Evolutionary conservation across 2,113 vertebrate genomes (phyloP).

Genomic region (Apaloderma vittatum): DNA sequence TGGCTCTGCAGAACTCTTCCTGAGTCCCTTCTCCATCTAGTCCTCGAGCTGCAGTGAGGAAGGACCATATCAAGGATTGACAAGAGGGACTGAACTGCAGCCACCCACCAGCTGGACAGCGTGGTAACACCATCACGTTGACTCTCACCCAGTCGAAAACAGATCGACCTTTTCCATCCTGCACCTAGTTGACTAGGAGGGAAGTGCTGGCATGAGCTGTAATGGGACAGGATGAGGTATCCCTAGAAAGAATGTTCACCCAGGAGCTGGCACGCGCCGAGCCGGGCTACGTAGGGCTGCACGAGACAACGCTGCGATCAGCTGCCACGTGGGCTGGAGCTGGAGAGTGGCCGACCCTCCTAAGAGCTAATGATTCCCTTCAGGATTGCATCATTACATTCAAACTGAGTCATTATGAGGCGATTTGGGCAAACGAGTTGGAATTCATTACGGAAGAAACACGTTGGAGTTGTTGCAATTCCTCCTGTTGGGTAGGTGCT

Average conservation of each 20-base stretch:
- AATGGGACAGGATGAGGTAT: constrained; percentile 32
- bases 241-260: constrained; percentile 44
- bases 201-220: background rate
- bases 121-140: background rate
- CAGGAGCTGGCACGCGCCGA: background rate
- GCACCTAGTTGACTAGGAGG: background rate
- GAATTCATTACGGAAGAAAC: constrained; percentile 51
- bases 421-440: constrained; percentile 66
- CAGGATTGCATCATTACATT: constrained; percentile 69
- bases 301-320: background rate
- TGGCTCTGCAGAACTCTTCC: background rate
- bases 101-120: background rate
- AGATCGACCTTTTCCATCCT: background rate
- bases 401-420: constrained; percentile 71
- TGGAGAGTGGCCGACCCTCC: constrained; percentile 36
- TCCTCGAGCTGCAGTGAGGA: background rate
- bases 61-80: background rate
- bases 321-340: constrained; percentile 41
- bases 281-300: background rate
- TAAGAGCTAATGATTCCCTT: constrained; percentile 64
- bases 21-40: background rate
- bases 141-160: constrained; percentile 43
- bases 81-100: background rate
- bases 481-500: background rate
- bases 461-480: background rate